A percentile compares a stretch with the other conserved stretches of the same genome.
Conservation (phyloP, 2,888 invertebrate genomes). For the Phania funesta region DNA sequence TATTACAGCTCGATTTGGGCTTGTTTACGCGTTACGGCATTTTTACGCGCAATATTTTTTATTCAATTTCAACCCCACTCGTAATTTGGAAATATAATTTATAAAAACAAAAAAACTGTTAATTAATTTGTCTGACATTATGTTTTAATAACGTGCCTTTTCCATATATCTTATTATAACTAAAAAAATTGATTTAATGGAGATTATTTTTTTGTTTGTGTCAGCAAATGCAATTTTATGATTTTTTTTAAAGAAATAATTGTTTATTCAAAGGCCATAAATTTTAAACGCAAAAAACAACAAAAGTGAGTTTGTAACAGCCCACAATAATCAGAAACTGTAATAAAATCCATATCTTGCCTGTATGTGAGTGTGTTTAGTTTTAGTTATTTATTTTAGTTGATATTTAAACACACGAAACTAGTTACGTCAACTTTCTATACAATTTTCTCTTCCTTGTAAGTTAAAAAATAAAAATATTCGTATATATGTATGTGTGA, state of each 20-base stretch:
- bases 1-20: no score
- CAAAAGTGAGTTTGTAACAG: constrained; percentile 51
- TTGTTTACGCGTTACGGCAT: no score
- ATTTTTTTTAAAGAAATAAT: constrained; percentile 1
- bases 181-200: constrained; percentile 25
- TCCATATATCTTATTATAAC: no score
- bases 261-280: constrained; percentile 54
- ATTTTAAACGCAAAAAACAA: constrained; percentile 55
- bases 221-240: no score
- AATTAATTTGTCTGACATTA: no score
- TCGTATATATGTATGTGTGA: background rate
- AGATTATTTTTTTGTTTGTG: constrained; percentile 1
- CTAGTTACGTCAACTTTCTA: constrained; percentile 70
- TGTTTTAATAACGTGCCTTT: no score
- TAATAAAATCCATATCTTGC: background rate
- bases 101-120: no score
- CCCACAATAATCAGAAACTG: constrained; percentile 57
- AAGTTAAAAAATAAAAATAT: constrained; percentile 42
- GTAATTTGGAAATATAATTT: no score
- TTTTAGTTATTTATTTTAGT: constrained; percentile 31
- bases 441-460: constrained; percentile 74
- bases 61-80: no score
- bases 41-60: no score
- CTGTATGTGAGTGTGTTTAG: background rate
- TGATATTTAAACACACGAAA: constrained; percentile 49